These are phyloP conservation scores for Geodia barretti DNA, from an alignment of 37 sponge, comb jelly and placozoan species.

Conservation along the genomic window DNA sequence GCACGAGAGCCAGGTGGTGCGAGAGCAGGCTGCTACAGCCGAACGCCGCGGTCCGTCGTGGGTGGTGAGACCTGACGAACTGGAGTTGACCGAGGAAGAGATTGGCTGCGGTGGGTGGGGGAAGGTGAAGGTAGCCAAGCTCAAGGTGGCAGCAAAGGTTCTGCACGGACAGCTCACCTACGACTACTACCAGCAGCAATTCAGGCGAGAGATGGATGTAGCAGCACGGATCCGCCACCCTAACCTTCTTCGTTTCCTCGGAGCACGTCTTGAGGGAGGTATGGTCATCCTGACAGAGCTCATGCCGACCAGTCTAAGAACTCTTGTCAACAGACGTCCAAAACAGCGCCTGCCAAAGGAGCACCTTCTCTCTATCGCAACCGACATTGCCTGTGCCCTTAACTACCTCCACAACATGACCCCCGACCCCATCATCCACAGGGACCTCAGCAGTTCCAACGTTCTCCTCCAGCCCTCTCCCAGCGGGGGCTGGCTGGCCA, in stretches of 20 bases:
- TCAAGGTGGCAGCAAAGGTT: slow-evolving; percentile 67
- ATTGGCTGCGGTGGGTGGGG: slow-evolving; percentile 83
- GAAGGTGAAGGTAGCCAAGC: slow-evolving; percentile 49
- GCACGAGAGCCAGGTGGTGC: no score
- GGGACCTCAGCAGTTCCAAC: slow-evolving; percentile 79
- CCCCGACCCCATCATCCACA: slow-evolving; percentile 75
- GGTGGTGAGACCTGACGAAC: slow-evolving; percentile 46
- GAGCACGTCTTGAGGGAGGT: slow-evolving; percentile 35
- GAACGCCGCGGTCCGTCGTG: slow-evolving; percentile 24
- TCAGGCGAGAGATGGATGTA: slow-evolving; percentile 72
- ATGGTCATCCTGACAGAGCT: slow-evolving; percentile 63
- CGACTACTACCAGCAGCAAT: slow-evolving; percentile 28
- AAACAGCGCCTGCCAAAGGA: slow-evolving; percentile 3
- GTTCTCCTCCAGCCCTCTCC: slow-evolving; percentile 53
- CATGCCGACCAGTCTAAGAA: slow-evolving; percentile 64
- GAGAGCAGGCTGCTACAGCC: no score
- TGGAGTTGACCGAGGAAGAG: slow-evolving; percentile 30
- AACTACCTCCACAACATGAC: slow-evolving; percentile 67
- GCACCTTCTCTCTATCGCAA: slow-evolving; percentile 26
- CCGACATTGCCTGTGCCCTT: slow-evolving; percentile 54
- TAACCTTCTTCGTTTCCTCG: slow-evolving; percentile 72
- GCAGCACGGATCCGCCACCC: slow-evolving; percentile 68
- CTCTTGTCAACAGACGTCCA: no score
- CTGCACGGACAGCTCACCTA: slow-evolving; percentile 52
- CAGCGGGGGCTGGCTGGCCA: slow-evolving; percentile 52